A percentile compares a stretch with the other conserved stretches of the same genome.
Evolutionary conservation across 2,797 vertebrate genomes (phyloP).

Genomic region (Esox masquinongy): DNA sequence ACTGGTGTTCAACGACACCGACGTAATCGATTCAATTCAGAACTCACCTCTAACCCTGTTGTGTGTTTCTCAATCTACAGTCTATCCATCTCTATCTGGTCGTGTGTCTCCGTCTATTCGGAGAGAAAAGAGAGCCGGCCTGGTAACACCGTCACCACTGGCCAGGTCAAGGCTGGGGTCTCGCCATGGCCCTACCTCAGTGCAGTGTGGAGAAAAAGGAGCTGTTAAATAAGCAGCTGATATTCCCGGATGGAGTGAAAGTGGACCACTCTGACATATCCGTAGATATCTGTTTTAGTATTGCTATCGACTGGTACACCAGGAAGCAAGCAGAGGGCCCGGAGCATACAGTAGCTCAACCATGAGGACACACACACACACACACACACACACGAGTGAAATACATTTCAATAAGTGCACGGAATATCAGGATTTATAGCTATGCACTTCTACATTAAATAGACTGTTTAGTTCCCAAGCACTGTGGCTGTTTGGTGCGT

Average conservation of each 20-base stretch:
- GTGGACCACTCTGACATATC: conserved; percentile 40
- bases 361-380: conserved; percentile 37
- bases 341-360: conserved; percentile 59
- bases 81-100: background rate
- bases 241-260: conserved; percentile 40
- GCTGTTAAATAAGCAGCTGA: conserved; percentile 60
- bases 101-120: background rate
- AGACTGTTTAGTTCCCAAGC: conserved; percentile 3
- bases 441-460: background rate
- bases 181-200: conserved; percentile 52
- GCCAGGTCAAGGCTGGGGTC: conserved; percentile 54
- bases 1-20: background rate
- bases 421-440: conserved; percentile 3
- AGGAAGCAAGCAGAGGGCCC: conserved; percentile 62
- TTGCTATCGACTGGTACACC: conserved; percentile 70
- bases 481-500: background rate
- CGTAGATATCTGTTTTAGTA: conserved; percentile 79
- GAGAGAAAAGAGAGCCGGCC: conserved; percentile 47
- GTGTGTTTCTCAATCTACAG: background rate
- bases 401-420: background rate
- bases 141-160: conserved; percentile 55
- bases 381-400: background rate
- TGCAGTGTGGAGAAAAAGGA: conserved; percentile 22
- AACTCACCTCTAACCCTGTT: background rate
- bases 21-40: background rate